phyloP scores from a whole-genome alignment of 2,888 invertebrate genomes.

The Chloromyia formosa region DNA sequence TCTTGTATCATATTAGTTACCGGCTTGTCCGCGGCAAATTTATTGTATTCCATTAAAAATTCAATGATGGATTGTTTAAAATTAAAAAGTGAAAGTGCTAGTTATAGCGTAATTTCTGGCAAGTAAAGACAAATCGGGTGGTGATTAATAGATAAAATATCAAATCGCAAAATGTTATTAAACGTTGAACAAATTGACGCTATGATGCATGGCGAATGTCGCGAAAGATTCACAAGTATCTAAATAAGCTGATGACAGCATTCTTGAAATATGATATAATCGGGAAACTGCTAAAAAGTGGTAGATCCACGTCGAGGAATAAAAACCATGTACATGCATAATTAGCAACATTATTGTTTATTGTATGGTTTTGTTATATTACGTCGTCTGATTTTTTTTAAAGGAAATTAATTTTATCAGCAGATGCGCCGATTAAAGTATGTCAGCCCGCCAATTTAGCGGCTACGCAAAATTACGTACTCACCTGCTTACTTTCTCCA shows the following conservation, averaged over 20 bases:
- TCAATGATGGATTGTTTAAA: constrained; percentile 50
- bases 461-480: too few species aligned
- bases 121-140: background rate
- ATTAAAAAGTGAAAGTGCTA: constrained; percentile 37
- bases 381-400: background rate
- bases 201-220: background rate
- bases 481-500: too few species aligned
- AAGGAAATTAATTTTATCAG: too few species aligned
- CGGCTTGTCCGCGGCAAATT: too few species aligned
- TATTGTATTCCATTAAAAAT: constrained; percentile 48
- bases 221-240: background rate
- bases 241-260: constrained; percentile 21
- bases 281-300: constrained; percentile 14
- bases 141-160: background rate
- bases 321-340: background rate
- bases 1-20: background rate
- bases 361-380: constrained; percentile 48
- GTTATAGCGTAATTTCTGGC: constrained; percentile 16
- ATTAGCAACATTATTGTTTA: background rate
- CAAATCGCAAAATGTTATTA: background rate
- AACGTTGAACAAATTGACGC: background rate
- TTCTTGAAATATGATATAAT: constrained; percentile 10
- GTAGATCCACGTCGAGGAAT: background rate
- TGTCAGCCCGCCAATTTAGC: too few species aligned
- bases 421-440: too few species aligned